Percentiles rank a stretch among this genome's conserved stretches.
phyloP scores from a whole-genome alignment of 2,797 vertebrate genomes.

The Coregonus ussuriensis region DNA sequence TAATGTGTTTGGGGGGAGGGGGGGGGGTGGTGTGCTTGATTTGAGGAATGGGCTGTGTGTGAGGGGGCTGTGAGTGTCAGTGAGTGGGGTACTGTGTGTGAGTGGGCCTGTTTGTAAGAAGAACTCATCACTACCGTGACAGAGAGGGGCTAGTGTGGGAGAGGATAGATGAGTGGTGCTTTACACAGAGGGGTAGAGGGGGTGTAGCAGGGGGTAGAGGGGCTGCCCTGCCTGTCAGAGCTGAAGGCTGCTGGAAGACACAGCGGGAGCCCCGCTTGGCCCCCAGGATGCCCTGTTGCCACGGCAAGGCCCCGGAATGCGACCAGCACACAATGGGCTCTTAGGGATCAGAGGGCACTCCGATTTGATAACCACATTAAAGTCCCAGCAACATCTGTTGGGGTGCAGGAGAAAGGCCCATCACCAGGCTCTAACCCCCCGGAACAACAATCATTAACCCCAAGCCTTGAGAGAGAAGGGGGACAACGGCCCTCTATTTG shows the following conservation, averaged over 20 bases:
- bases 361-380: conserved; percentile 99
- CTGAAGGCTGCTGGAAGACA: conserved; percentile 78
- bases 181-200: conserved; percentile 63
- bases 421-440: conserved; percentile 89
- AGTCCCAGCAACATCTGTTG: conserved; percentile 97
- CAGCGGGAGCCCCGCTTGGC: conserved; percentile 76
- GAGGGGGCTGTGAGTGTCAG: conserved; percentile 43
- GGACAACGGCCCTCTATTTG: conserved; percentile 94
- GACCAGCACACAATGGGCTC: conserved; percentile 80
- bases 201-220: conserved; percentile 39
- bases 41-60: conserved; percentile 18
- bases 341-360: conserved; percentile 88
- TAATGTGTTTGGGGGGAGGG: no score
- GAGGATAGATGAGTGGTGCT: conserved; percentile 65
- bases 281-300: conserved; percentile 86
- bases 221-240: conserved; percentile 68
- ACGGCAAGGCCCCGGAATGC: conserved; percentile 89
- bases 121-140: conserved; percentile 36
- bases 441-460: conserved; percentile 96
- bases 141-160: conserved; percentile 50
- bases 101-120: conserved; percentile 51
- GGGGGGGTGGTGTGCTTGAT: no score
- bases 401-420: conserved; percentile 87
- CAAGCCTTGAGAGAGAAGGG: conserved; percentile 84
- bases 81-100: conserved; percentile 59